phyloP scores from a whole-genome alignment of 2,888 invertebrate genomes.

The Parelbella ahira region DNA sequence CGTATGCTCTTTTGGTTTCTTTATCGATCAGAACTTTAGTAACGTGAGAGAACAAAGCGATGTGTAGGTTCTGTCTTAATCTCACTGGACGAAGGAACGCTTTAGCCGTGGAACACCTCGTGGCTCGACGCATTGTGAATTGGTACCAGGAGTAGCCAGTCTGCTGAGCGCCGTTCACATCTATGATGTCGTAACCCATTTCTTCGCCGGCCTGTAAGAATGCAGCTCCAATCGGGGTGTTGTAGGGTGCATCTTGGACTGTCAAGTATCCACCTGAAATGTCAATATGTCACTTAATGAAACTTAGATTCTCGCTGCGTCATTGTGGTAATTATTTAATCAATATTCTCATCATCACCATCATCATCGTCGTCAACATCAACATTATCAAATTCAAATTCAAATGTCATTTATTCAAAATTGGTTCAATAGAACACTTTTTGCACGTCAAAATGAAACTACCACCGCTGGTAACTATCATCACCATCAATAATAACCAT shows the following conservation, averaged over 20 bases:
- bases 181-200: constrained; percentile 93
- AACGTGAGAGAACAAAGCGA: constrained; percentile 89
- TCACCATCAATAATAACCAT: too few species aligned
- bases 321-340: too few species aligned
- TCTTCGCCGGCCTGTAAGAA: constrained; percentile 95
- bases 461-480: too few species aligned
- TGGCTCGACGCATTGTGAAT: constrained; percentile 92
- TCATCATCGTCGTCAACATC: too few species aligned
- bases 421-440: too few species aligned
- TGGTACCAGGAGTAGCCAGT: constrained; percentile 93
- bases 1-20: constrained; percentile 85
- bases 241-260: constrained; percentile 88
- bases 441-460: too few species aligned
- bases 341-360: too few species aligned
- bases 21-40: constrained; percentile 88
- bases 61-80: constrained; percentile 88
- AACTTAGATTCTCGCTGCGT: neutral
- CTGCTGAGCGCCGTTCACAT: constrained; percentile 92
- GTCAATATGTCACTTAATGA: constrained; percentile 3
- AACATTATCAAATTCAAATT: too few species aligned
- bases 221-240: constrained; percentile 91
- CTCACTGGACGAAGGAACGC: constrained; percentile 91
- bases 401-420: too few species aligned
- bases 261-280: constrained; percentile 87
- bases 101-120: constrained; percentile 91